Evolutionary conservation across 2,888 invertebrate species (phyloP), one percentile per base, ranked within the genome.

Genomic region (Calameuta pallipes): DNA sequence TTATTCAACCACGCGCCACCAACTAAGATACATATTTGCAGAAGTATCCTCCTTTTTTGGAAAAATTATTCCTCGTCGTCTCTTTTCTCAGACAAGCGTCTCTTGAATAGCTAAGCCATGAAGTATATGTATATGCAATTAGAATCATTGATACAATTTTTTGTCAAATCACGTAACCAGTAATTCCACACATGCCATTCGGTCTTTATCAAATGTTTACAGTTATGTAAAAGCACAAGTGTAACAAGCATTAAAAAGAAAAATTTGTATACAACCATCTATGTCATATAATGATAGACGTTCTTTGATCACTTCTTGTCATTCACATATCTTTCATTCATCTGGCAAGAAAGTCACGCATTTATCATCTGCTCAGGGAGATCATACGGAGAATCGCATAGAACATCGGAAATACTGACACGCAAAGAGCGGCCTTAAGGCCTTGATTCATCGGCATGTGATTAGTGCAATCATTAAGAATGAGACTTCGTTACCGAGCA

Each of bases 381-480:
- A 56, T 56, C 23, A 3, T 9, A 56, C 56, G 23, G 23, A 15
- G 9, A 23, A 56, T 56, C 23, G 1, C 1, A 56, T 9, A 56
- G 56, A 9, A 2, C 56, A 23, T 56, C 23, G 23, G 56, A 56
- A 56, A 23, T 23, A 56, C 9, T 56, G 56, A 56, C 23, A 56
- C 56, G 56, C 9, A 56, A 56, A 23, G 56, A 9, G 56, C 23
- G 9, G 56, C 23, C 9, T 56, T 23, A 75, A 74, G 76, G 76
- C 79, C 80, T 84, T 82, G 82, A 83, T 82, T 77, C 34, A 79
- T 80, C 77, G 83, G 77, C 78, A 80, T 77, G 74, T 78, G 77
- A 80, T 76, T 84, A 83, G 79, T 80, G 84, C 82, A 82, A 83
- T 83, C 79, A 75, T 33, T 69, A 70, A 78, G 81, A 81, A 82